Conservation (phyloP, 2,113 vertebrate species). For the Tachysurus fulvidraco region DNA sequence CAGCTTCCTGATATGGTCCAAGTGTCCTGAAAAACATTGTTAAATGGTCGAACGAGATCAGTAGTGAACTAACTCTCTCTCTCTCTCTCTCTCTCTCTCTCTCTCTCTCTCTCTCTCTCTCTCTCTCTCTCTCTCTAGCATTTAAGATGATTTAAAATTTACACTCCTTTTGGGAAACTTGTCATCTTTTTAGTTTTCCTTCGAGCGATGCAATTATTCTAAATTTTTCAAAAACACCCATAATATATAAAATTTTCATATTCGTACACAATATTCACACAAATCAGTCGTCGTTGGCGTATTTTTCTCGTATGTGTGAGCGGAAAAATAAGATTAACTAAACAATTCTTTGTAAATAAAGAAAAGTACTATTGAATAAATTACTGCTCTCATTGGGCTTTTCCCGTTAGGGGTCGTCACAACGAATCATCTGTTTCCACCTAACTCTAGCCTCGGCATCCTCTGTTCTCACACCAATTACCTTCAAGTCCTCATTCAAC, state of each 20-base stretch:
- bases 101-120: neutral
- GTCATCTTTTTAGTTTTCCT: neutral
- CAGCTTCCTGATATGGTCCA: neutral
- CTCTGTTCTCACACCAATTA: too few species aligned
- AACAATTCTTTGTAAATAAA: neutral
- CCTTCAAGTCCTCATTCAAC: too few species aligned
- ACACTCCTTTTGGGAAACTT: neutral
- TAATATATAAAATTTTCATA: neutral
- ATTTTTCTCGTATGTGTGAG: too few species aligned
- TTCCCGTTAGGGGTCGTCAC: too few species aligned
- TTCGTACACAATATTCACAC: neutral
- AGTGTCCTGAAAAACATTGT: neutral
- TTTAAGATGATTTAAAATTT: slow-evolving; percentile 1
- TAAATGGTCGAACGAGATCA: neutral
- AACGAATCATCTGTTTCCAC: too few species aligned
- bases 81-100: neutral
- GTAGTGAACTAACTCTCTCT: neutral
- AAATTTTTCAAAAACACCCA: neutral
- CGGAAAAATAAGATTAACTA: neutral
- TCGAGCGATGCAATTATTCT: neutral
- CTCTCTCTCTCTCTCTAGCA: neutral
- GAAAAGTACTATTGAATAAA: too few species aligned
- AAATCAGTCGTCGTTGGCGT: neutral
- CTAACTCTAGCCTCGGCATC: too few species aligned
- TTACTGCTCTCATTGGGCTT: too few species aligned